Conservation (phyloP, 1,140 invertebrate species). For the Ips typographus region DNA sequence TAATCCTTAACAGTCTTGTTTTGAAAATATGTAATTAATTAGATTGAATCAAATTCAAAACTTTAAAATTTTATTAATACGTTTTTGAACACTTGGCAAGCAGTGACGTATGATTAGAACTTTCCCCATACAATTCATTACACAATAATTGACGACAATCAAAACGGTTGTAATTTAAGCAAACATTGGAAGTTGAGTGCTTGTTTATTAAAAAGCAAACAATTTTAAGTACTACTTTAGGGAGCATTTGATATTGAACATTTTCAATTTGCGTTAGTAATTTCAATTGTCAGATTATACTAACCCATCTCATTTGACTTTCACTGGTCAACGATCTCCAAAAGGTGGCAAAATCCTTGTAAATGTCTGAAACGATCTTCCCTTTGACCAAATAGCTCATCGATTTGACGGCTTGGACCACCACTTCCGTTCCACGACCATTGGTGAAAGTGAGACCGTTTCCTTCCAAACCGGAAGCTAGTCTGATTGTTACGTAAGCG, state of each 20-base stretch:
- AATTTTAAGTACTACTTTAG: too few relatives aligned
- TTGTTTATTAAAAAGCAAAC: neutral
- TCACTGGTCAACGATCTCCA: constrained; percentile 84
- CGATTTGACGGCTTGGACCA: constrained; percentile 72
- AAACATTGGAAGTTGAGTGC: neutral
- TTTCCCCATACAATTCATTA: too few relatives aligned
- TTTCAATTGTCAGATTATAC: constrained; percentile 24
- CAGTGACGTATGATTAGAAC: too few relatives aligned
- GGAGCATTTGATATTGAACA: neutral
- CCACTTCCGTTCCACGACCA: constrained; percentile 82
- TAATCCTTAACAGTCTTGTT: too few relatives aligned
- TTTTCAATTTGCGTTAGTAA: neutral
- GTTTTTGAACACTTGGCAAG: too few relatives aligned
- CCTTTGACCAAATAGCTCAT: constrained; percentile 69
- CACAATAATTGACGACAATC: too few relatives aligned
- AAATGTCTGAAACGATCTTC: constrained; percentile 67
- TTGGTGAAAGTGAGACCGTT: constrained; percentile 85
- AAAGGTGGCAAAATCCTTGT: constrained; percentile 72
- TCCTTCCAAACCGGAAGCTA: constrained; percentile 65
- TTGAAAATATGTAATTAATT: too few relatives aligned
- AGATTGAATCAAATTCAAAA: too few relatives aligned
- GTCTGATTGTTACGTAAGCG: constrained; percentile 78
- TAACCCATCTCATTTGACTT: constrained; percentile 87
- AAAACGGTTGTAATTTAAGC: too few relatives aligned
- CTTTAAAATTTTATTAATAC: too few relatives aligned